Evolutionary conservation across 1,140 invertebrate species (phyloP).

Genomic region (Drosophila nasuta): DNA sequence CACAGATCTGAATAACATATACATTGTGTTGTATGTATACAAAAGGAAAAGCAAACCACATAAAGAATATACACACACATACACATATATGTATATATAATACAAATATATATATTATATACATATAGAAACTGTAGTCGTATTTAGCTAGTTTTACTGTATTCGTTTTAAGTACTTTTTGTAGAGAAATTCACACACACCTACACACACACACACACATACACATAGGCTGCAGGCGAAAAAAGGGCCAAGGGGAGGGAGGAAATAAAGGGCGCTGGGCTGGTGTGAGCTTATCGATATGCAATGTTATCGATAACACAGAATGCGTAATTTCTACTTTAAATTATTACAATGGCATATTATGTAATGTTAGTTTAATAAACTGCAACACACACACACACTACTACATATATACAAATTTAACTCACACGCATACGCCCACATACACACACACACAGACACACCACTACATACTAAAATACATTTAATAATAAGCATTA

Average conservation of each 20-base stretch:
- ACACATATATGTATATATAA: slow-evolving; percentile 9
- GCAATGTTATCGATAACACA: slow-evolving; percentile 19
- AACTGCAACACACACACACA: slow-evolving; percentile 32
- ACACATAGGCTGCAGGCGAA: slow-evolving; percentile 28
- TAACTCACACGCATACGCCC: slow-evolving; percentile 6
- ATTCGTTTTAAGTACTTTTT: slow-evolving; percentile 49
- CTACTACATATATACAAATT: slow-evolving; percentile 7
- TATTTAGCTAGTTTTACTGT: slow-evolving; percentile 63
- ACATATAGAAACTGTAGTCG: slow-evolving; percentile 44
- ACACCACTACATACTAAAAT: slow-evolving; percentile 18
- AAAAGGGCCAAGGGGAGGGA: slow-evolving; percentile 2
- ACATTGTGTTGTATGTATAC: slow-evolving; percentile 26
- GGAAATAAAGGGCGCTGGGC: slow-evolving; percentile 1
- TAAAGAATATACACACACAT: slow-evolving; percentile 60
- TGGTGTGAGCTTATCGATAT: background rate
- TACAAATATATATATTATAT: background rate
- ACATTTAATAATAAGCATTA: slow-evolving; percentile 41
- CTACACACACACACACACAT: slow-evolving; percentile 11
- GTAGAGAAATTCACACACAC: slow-evolving; percentile 45
- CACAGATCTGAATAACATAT: slow-evolving; percentile 44
- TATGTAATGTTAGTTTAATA: slow-evolving; percentile 56
- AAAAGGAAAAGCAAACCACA: slow-evolving; percentile 64
- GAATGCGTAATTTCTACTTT: slow-evolving; percentile 45
- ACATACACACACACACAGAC: slow-evolving; percentile 24
- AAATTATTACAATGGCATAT: slow-evolving; percentile 58